A percentile compares a stretch with the other conserved stretches of the same genome.
Conservation (phyloP, 1,140 invertebrate species). For the Nasonia giraulti region DNA sequence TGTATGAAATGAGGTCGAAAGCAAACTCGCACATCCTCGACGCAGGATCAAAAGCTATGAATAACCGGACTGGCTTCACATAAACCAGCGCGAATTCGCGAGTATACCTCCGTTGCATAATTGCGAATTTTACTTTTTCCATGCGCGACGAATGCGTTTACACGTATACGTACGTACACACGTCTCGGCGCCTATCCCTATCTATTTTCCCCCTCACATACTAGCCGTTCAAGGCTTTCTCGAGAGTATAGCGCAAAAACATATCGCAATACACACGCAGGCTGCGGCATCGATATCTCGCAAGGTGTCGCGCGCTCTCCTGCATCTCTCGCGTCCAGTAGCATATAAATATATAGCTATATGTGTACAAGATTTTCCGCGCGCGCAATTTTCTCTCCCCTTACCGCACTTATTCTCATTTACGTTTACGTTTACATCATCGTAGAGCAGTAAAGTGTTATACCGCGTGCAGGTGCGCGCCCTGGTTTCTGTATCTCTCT, state of each 20-base stretch:
- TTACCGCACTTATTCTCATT: conserved; percentile 67
- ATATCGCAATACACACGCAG: conserved; percentile 36
- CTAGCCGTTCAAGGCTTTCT: conserved; percentile 36
- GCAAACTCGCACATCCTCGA: conserved; percentile 50
- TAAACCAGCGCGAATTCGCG: conserved; percentile 42
- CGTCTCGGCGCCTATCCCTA: neutral
- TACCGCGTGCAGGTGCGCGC: conserved; percentile 68
- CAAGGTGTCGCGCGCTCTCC: conserved; percentile 43
- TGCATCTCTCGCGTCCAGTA: conserved; percentile 14
- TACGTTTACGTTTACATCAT: conserved; percentile 73
- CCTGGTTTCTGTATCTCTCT: conserved; percentile 62
- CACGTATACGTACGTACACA: neutral
- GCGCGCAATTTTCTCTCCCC: conserved; percentile 51
- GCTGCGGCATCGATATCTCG: conserved; percentile 49
- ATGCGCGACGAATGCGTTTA: conserved; percentile 18
- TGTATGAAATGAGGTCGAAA: neutral
- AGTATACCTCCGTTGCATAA: conserved; percentile 51
- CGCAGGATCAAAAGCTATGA: conserved; percentile 21
- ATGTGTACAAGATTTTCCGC: conserved; percentile 23
- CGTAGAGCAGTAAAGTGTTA: conserved; percentile 70
- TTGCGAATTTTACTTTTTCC: conserved; percentile 47
- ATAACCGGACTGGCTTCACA: conserved; percentile 20
- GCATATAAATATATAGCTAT: neutral
- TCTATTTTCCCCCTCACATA: neutral
- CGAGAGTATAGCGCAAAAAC: conserved; percentile 31